Conservation (phyloP, 2,797 vertebrate genomes). For the Prunella strophiata region DNA sequence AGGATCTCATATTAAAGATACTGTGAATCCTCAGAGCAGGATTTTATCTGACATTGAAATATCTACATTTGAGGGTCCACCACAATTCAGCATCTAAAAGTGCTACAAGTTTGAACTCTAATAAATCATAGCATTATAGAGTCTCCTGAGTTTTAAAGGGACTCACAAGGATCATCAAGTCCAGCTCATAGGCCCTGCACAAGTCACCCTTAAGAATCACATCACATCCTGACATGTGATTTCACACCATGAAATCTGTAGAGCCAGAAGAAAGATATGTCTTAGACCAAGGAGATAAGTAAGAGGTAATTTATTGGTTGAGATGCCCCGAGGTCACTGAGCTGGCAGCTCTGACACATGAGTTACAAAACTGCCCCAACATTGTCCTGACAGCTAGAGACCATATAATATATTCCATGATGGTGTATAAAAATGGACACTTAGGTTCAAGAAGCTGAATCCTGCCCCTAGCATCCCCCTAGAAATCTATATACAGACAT, state of each 20-base stretch:
- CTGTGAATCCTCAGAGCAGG: neutral
- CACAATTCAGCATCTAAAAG: neutral
- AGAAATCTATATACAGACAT: neutral
- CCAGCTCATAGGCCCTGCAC: fast-evolving
- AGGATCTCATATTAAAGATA: neutral
- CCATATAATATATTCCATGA: neutral
- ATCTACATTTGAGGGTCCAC: neutral
- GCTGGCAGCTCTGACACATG: neutral
- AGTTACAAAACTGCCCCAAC: neutral
- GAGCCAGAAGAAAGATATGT: neutral
- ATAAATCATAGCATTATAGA: neutral
- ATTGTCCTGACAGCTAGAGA: neutral
- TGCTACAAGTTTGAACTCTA: neutral
- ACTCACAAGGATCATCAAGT: fast-evolving
- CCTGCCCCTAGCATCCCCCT: neutral
- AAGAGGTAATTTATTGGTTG: neutral
- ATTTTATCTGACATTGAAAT: neutral
- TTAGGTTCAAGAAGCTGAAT: neutral
- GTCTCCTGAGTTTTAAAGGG: neutral
- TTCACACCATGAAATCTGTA: neutral
- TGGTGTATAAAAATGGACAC: neutral
- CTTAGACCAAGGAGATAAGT: neutral
- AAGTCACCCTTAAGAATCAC: neutral
- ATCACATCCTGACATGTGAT: neutral
- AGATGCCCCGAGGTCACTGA: neutral